Evolutionary conservation across 1,140 invertebrate species (phyloP), one percentile per base, ranked within the genome.

Genomic region (Drosophila guanche): DNA sequence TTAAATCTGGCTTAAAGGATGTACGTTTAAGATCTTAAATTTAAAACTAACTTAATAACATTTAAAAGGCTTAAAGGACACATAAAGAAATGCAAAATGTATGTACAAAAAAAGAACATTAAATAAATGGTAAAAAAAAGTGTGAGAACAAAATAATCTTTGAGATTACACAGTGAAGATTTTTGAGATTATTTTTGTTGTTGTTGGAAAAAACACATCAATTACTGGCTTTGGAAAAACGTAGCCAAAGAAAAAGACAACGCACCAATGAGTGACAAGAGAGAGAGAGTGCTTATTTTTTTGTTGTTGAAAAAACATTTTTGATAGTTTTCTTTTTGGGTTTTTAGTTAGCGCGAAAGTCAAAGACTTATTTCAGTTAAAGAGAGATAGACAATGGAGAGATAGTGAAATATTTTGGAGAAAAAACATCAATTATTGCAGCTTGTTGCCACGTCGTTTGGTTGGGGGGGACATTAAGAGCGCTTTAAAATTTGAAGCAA

Each of bases 241-340:
- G 71, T 10, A 76, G 61, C 61, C 50, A 76, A 83, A 75, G 70
- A 76, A 90, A 79, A 80, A 89, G 88, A 90, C 79, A 90, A 90
- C 88, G 79, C 76, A 88, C 88, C 88, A 90, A 90, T 90, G 70
- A 74, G 53, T 71, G 81, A 86, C 81, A 86, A 79, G 72, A 86
- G 33, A 37, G 33, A 33, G 33, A 37, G 67, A 70, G 76, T 72
- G 66, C 73, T 71, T 12, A 0, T 12, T 12, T 37, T 37, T 12
- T 37, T 10, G 16, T 20, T 1, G 16, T 20, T 20, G 16, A 1
- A 20, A 20, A 20, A 20, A 65, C 52, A 20, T 70, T 83, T 78
- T 53, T 22, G 40, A 74, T 54, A 58, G 12, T 54, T 68, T 53
- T 37, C n/a, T 50, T 25, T 58, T 63, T 62, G 16, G 16, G 16